A percentile compares a stretch with the other conserved stretches of the same genome.
Conservation (phyloP, 2,888 invertebrate genomes). For the Dioctria linearis region DNA sequence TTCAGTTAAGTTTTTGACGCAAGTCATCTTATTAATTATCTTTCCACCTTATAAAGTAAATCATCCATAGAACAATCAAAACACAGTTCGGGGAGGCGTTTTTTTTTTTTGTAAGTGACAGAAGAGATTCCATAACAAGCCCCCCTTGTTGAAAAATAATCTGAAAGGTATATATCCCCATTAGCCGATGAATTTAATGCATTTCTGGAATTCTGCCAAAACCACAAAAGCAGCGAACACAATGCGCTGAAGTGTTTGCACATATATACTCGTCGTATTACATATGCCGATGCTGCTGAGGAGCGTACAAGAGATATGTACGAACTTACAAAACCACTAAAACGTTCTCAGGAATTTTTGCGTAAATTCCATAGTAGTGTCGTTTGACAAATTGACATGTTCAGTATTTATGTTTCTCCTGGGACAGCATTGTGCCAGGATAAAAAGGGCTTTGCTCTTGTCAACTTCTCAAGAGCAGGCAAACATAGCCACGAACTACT, state of each 20-base stretch:
- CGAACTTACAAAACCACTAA: constrained; percentile 20
- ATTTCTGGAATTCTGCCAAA: constrained; percentile 50
- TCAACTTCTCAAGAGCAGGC: constrained; percentile 6
- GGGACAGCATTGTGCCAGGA: constrained; percentile 22
- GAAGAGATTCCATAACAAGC: no score
- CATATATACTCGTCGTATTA: not conserved
- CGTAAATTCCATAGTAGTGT: constrained; percentile 51
- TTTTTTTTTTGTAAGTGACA: no score
- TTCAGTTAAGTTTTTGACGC: no score
- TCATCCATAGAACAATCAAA: no score
- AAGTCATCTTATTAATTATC: no score
- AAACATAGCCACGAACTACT: constrained; percentile 2
- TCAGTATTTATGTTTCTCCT: constrained; percentile 47
- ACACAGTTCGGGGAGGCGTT: no score
- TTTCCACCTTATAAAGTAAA: no score
- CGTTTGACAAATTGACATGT: constrained; percentile 51
- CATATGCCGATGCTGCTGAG: not conserved
- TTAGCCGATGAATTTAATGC: constrained; percentile 48
- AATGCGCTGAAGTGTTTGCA: constrained; percentile 33
- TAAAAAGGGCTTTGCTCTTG: constrained; percentile 39
- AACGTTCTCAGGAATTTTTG: constrained; percentile 47
- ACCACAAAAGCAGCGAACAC: constrained; percentile 26
- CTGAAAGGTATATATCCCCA: constrained; percentile 39
- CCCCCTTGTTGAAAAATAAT: not conserved
- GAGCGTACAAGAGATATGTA: not conserved